phyloP scores from a whole-genome alignment of 2,888 invertebrate genomes.

The Dexiosoma caninum region DNA sequence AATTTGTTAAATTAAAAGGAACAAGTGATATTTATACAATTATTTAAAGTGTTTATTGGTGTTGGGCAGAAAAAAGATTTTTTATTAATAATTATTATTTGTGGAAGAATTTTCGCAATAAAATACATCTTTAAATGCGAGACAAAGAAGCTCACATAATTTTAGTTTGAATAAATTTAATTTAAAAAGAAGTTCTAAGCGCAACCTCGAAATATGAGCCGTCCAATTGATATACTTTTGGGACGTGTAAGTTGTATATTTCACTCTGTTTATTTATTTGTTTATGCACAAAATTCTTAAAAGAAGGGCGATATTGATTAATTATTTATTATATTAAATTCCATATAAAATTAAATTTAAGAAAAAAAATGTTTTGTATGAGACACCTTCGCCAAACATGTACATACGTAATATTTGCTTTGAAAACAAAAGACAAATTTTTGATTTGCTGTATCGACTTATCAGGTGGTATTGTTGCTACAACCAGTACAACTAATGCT shows the following conservation, averaged over 20 bases:
- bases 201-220: slow-evolving; percentile 69
- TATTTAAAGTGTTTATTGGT: slow-evolving; percentile 9
- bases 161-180: slow-evolving; percentile 1
- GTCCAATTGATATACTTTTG: slow-evolving; percentile 76
- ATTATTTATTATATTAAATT: too few relatives aligned
- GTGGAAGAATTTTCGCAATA: not conserved
- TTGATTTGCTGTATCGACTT: too few relatives aligned
- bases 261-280: not conserved
- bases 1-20: not conserved
- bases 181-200: not conserved
- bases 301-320: too few relatives aligned
- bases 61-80: not conserved
- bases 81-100: not conserved
- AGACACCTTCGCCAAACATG: too few relatives aligned
- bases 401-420: too few relatives aligned
- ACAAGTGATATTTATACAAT: not conserved
- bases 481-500: too few relatives aligned
- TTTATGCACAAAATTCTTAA: too few relatives aligned
- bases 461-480: too few relatives aligned
- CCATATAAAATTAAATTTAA: too few relatives aligned
- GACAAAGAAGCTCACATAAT: not conserved
- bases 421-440: too few relatives aligned
- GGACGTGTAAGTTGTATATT: slow-evolving; percentile 74
- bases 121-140: slow-evolving; percentile 30
- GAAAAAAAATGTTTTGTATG: too few relatives aligned